Evolutionary conservation across 1,140 invertebrate species (phyloP).

Genomic region (Lanistes nyassanus): DNA sequence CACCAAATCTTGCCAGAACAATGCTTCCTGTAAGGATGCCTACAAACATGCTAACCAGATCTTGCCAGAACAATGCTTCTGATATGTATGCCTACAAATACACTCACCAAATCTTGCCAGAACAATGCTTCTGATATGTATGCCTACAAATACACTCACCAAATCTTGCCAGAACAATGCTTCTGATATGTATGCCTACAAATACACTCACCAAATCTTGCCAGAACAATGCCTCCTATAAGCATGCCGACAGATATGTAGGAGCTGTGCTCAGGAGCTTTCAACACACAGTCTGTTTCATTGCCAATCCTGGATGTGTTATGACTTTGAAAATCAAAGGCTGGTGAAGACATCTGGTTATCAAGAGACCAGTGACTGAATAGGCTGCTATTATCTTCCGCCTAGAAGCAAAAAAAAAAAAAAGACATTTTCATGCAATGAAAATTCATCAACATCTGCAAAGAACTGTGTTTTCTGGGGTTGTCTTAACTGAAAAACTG

Average conservation of each 20-base stretch:
- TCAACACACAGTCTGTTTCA: not conserved
- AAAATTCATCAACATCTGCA: not conserved
- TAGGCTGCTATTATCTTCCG: not conserved
- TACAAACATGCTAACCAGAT: slow-evolving; percentile 64
- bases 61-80: slow-evolving; percentile 68
- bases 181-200: slow-evolving; percentile 62
- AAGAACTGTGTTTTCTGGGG: too few relatives aligned
- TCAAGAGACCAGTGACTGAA: not conserved
- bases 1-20: slow-evolving; percentile 65
- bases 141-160: slow-evolving; percentile 55
- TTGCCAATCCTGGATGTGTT: not conserved
- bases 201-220: slow-evolving; percentile 65
- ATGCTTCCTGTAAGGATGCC: slow-evolving; percentile 67
- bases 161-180: slow-evolving; percentile 68
- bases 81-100: slow-evolving; percentile 66
- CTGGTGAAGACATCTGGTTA: not conserved
- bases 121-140: slow-evolving; percentile 69
- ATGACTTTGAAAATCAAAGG: not conserved
- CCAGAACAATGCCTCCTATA: slow-evolving; percentile 67
- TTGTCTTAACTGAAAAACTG: too few relatives aligned
- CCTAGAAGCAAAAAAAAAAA: not conserved
- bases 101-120: slow-evolving; percentile 62
- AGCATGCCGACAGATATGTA: slow-evolving; percentile 64
- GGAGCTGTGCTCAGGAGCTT: not conserved
- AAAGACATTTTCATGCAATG: not conserved